These are phyloP conservation scores for Myopa tessellatipennis DNA, from an alignment of 2,888 invertebrate species.

Conservation along the genomic window DNA sequence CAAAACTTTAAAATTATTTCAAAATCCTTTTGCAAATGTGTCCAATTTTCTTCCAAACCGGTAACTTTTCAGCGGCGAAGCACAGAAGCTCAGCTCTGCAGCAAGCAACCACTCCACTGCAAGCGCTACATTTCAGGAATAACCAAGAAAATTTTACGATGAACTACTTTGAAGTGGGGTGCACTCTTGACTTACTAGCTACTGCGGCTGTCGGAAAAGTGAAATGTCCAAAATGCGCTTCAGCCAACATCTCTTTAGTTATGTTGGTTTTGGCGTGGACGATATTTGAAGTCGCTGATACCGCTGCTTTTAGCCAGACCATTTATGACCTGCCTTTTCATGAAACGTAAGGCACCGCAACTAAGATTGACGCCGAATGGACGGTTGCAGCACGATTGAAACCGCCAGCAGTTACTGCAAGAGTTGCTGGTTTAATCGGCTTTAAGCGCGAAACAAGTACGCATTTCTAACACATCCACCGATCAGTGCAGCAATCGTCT, in stretches of 20 bases:
- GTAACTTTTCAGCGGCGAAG: constrained; percentile 11
- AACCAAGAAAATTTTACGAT: not conserved
- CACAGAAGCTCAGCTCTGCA: not conserved
- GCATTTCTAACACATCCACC: not conserved
- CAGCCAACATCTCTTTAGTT: no score
- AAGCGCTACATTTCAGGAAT: no score
- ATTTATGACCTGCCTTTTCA: not conserved
- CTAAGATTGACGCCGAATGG: not conserved
- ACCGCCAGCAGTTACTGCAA: not conserved
- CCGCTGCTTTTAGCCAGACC: no score
- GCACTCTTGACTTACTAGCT: not conserved
- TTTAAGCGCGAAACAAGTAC: not conserved
- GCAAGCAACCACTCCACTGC: not conserved
- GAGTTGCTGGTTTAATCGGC: not conserved
- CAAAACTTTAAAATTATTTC: constrained; percentile 17
- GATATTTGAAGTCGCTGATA: no score
- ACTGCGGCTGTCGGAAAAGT: no score
- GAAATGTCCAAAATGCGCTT: no score
- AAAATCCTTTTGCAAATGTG: constrained; percentile 6
- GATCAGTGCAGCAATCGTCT: not conserved
- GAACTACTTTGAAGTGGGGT: not conserved
- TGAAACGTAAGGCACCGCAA: not conserved
- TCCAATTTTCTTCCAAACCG: constrained; percentile 22
- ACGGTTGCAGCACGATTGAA: not conserved
- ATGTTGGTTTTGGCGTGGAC: no score